Percentiles rank a stretch among this genome's conserved stretches.
These are phyloP conservation scores for Nylanderia fulva DNA, from an alignment of 1,140 invertebrate species.

Conservation along the genomic window DNA sequence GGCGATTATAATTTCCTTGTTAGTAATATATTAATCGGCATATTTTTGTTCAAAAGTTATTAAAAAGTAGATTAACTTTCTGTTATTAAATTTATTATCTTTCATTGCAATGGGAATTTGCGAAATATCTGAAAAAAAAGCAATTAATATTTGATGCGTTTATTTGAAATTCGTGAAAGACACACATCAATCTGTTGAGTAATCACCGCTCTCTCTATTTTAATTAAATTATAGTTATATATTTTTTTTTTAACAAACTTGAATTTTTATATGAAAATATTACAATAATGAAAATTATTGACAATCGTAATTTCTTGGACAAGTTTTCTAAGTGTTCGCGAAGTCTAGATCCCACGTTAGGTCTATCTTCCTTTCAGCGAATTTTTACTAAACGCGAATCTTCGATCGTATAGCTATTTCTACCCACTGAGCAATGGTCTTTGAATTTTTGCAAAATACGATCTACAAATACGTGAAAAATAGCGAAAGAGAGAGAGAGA, in stretches of 20 bases:
- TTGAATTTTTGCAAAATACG: slow-evolving; percentile 42
- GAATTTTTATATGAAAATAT: not conserved
- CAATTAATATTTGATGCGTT: not conserved
- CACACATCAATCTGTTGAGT: not conserved
- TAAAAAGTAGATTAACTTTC: too few relatives aligned
- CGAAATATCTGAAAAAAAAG: not conserved
- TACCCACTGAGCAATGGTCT: slow-evolving; percentile 16
- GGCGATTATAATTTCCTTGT: not conserved
- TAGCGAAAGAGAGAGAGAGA: not conserved
- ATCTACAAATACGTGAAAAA: slow-evolving; percentile 37
- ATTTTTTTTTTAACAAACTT: not conserved
- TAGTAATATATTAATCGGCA: not conserved
- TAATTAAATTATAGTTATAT: slow-evolving; percentile 29
- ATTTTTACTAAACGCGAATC: slow-evolving; percentile 64
- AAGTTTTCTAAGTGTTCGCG: slow-evolving; percentile 16
- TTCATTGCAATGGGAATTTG: not conserved
- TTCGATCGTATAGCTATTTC: slow-evolving; percentile 58
- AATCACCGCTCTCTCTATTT: not conserved
- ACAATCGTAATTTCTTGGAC: slow-evolving; percentile 42
- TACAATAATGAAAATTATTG: not conserved
- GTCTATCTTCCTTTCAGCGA: slow-evolving; percentile 63
- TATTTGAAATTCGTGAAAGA: not conserved
- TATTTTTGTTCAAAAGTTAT: slow-evolving; percentile 1
- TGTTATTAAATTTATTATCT: not conserved
- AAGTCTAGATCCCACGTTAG: slow-evolving; percentile 56